Evolutionary conservation across 2,888 invertebrate genomes (phyloP).

Genomic region (Cephonodes hylas): DNA sequence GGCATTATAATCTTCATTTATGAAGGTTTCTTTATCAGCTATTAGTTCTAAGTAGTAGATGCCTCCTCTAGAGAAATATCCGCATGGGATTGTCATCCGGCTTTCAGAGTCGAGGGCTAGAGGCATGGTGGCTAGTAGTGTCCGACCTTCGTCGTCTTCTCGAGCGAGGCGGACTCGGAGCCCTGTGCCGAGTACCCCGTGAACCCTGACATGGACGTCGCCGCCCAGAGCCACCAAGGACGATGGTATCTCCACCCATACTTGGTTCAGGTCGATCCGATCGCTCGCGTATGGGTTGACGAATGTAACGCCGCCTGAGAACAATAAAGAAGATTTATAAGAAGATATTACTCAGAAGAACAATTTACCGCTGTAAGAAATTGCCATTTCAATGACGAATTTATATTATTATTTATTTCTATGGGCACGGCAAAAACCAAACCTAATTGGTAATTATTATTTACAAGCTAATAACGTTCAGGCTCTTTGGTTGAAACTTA

Average conservation of each 20-base stretch:
- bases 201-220: constrained; percentile 87
- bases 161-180: constrained; percentile 71
- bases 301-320: constrained; percentile 61
- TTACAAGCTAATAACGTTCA: too few relatives aligned
- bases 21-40: constrained; percentile 56
- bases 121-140: constrained; percentile 69
- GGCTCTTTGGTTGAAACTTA: too few relatives aligned
- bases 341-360: too few relatives aligned
- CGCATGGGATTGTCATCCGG: constrained; percentile 83
- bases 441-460: too few relatives aligned
- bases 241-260: constrained; percentile 86
- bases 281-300: constrained; percentile 66
- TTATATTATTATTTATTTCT: too few relatives aligned
- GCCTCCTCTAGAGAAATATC: constrained; percentile 87
- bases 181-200: constrained; percentile 65
- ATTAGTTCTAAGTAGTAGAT: constrained; percentile 73
- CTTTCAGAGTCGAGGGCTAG: constrained; percentile 75
- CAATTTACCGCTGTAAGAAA: too few relatives aligned
- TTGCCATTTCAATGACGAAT: too few relatives aligned
- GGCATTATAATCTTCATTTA: constrained; percentile 52
- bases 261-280: constrained; percentile 62
- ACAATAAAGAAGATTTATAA: constrained; percentile 19
- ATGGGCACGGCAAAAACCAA: too few relatives aligned
- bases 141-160: constrained; percentile 71
- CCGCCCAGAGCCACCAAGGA: constrained; percentile 89